Conservation (phyloP, 2,888 invertebrate species). For the Metacarcinus magister region DNA sequence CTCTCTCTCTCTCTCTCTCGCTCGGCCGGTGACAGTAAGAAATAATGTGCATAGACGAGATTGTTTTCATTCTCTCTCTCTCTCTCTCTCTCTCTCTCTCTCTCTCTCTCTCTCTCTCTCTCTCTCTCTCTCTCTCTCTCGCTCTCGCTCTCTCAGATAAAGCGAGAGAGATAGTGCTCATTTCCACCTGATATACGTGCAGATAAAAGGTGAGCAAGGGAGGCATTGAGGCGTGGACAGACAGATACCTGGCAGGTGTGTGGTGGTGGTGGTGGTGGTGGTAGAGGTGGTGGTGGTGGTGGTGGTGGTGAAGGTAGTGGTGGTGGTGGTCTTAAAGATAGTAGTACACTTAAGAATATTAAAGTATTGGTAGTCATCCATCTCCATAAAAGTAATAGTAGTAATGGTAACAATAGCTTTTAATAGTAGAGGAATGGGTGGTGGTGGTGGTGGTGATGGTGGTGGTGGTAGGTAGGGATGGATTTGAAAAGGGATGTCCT, state of each 20-base stretch:
- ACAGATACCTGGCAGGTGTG: background rate
- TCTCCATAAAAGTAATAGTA: background rate
- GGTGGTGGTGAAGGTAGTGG: too few species aligned
- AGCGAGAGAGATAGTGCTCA: background rate
- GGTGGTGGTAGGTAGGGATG: background rate
- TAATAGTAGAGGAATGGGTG: background rate
- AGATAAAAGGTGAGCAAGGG: background rate
- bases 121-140: slow-evolving; percentile 48
- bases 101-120: slow-evolving; percentile 27
- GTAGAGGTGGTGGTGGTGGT: background rate
- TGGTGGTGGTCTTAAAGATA: background rate
- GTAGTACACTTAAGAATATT: background rate
- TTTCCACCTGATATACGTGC: background rate
- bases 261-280: too few species aligned
- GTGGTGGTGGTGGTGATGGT: background rate
- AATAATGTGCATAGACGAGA: background rate
- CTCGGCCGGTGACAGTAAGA: background rate
- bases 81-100: slow-evolving; percentile 26
- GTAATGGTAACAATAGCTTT: background rate
- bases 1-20: slow-evolving; percentile 19
- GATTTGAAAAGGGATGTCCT: background rate
- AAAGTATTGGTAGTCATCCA: background rate
- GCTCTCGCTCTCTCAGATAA: background rate
- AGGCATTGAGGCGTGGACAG: background rate
- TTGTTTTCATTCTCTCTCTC: background rate